Conservation (phyloP, 2,888 invertebrate genomes). For the Azorinus chamasolen region DNA sequence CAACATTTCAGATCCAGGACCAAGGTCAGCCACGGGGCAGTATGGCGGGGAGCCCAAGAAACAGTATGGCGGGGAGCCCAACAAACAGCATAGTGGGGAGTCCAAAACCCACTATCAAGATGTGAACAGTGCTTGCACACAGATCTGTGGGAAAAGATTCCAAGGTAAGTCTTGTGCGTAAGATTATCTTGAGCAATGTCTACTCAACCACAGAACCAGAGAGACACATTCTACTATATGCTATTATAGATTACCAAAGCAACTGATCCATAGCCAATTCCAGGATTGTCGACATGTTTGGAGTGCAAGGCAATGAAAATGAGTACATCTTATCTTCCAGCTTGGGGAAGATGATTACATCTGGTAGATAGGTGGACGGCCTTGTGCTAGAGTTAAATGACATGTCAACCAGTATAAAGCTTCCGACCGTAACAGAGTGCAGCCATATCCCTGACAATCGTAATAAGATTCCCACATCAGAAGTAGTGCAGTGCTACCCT, state of each 20-base stretch:
- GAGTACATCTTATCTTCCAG: constrained; percentile 50
- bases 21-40: too few species aligned
- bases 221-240: constrained; percentile 23
- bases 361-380: constrained; percentile 33
- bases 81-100: constrained; percentile 32
- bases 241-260: constrained; percentile 67
- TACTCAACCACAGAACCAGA: too few species aligned
- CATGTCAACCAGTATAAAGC: too few species aligned
- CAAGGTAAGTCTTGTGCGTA: constrained; percentile 60
- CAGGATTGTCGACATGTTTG: constrained; percentile 46
- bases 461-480: too few species aligned
- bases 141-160: too few species aligned
- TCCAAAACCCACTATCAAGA: background rate
- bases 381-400: too few species aligned
- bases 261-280: constrained; percentile 41
- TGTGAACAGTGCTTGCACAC: background rate
- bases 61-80: too few species aligned
- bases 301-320: background rate
- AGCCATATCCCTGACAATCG: too few species aligned
- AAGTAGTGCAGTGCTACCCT: constrained; percentile 36
- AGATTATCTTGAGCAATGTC: constrained; percentile 47
- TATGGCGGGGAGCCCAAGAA: too few species aligned
- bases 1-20: background rate
- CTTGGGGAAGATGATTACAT: constrained; percentile 20
- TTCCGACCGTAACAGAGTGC: too few species aligned